A percentile compares a stretch with the other conserved stretches of the same genome.
These are phyloP conservation scores for Ceratosolen solmsi DNA, from an alignment of 1,140 invertebrate species.

Conservation along the genomic window DNA sequence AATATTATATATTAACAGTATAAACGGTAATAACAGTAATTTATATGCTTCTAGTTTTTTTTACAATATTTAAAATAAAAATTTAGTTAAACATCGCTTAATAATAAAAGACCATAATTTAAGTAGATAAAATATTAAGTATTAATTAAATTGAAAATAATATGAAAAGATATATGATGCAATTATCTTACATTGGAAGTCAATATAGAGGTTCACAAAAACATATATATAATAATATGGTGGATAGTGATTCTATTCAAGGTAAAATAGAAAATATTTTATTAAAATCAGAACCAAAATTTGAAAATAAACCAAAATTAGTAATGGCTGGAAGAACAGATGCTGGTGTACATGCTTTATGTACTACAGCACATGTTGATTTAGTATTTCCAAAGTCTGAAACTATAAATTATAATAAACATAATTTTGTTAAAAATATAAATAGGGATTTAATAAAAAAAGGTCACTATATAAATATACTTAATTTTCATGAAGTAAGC, in stretches of 20 bases:
- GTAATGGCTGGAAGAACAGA: slow-evolving; percentile 77
- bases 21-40: no score
- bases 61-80: no score
- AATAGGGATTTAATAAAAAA: slow-evolving; percentile 74
- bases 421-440: slow-evolving; percentile 49
- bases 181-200: slow-evolving; percentile 66
- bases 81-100: no score
- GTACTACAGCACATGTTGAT: slow-evolving; percentile 78
- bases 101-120: no score
- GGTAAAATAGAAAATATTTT: slow-evolving; percentile 75
- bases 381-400: slow-evolving; percentile 64
- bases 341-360: slow-evolving; percentile 81
- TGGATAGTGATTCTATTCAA: slow-evolving; percentile 78
- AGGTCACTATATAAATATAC: slow-evolving; percentile 73
- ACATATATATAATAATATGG: slow-evolving; percentile 61
- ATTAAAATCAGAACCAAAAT: slow-evolving; percentile 70
- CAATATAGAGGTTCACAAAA: slow-evolving; percentile 74
- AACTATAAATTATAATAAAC: slow-evolving; percentile 66
- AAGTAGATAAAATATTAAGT: background rate
- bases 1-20: no score
- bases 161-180: slow-evolving; percentile 40
- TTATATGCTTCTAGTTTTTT: no score
- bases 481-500: slow-evolving; percentile 75
- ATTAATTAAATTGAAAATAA: background rate
- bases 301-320: background rate